A percentile compares a stretch with the other conserved stretches of the same genome.
These are phyloP conservation scores for Seriola aureovittata DNA, from an alignment of 2,113 vertebrate genomes.

Conservation along the genomic window DNA sequence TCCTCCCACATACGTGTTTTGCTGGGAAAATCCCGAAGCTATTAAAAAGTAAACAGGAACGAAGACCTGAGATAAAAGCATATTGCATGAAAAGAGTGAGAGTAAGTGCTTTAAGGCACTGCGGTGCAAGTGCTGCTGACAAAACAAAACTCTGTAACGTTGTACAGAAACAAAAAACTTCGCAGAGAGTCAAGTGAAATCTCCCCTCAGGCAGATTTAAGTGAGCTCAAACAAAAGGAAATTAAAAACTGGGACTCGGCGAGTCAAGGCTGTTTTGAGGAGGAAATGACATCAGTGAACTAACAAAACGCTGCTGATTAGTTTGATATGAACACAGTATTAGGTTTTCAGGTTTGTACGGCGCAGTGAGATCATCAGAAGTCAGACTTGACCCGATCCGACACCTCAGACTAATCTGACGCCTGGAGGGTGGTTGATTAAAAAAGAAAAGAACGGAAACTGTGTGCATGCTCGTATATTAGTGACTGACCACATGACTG, in stretches of 20 bases:
- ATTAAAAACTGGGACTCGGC: slow-evolving; percentile 9
- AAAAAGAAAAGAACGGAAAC: background rate
- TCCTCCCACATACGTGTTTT: background rate
- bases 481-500: background rate
- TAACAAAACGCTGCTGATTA: slow-evolving; percentile 2
- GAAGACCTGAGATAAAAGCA: slow-evolving; percentile 50
- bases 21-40: background rate
- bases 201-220: slow-evolving; percentile 22
- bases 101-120: slow-evolving; percentile 52
- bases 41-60: background rate
- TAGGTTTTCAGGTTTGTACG: slow-evolving; percentile 15
- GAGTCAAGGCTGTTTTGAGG: slow-evolving; percentile 20
- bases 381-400: slow-evolving; percentile 25
- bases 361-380: background rate
- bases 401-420: background rate
- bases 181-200: slow-evolving; percentile 6
- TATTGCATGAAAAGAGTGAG: background rate
- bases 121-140: slow-evolving; percentile 40
- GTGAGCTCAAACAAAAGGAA: slow-evolving; percentile 26
- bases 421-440: background rate
- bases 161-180: slow-evolving; percentile 11
- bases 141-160: background rate
- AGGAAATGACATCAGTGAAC: slow-evolving; percentile 44
- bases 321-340: slow-evolving; percentile 6
- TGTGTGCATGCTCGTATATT: background rate